Evolutionary conservation across 1,140 invertebrate species (phyloP), one percentile per base, ranked within the genome.

Genomic region (Antheraea mylitta): DNA sequence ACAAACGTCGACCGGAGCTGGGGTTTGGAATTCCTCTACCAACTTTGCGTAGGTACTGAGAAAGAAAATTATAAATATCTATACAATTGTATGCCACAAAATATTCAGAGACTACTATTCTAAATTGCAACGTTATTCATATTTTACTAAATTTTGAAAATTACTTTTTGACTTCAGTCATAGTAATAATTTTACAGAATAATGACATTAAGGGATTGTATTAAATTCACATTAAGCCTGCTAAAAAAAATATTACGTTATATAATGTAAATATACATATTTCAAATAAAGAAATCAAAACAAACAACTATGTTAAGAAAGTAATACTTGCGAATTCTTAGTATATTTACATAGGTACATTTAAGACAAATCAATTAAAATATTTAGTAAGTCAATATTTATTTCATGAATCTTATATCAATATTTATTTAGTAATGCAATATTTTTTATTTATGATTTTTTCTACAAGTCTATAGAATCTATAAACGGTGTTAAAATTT

Each of bases 1-100:
- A 69, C 77, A 75, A 22, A 66, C 66, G 63, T 61, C 48, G 45
- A 22, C 61, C 61, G 60, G 71, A 66, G 18, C 53, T 37, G 60
- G 11, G 19, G 19, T 61, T 36, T 61, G 60, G 19, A 61, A 61
- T 53, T 53, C 45, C 45, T 53, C 45, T 13, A 53, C 45, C 1
- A 53, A 53, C 45, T 53, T 53, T 53, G 45, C 13, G 45, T 53
- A 53, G 45, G 45, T 53, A 53, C 13, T 53, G 45, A 53, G 45
- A 53, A 53, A 13, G 45, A 16, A 53, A 53, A 53, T 53, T 53
- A 53, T 13, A 13, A 13, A 16, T 13, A 6, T 16, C 9, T 6
- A 53, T 53, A 53, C 9, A 53, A 53, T 16, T 53, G 45, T 53
- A 53, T 53, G 9, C 45, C 4, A 53, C 5, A n/a, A 1, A 53